These are phyloP conservation scores for Macrobrachium rosenbergii DNA, from an alignment of 1,140 invertebrate genomes.

Conservation along the genomic window DNA sequence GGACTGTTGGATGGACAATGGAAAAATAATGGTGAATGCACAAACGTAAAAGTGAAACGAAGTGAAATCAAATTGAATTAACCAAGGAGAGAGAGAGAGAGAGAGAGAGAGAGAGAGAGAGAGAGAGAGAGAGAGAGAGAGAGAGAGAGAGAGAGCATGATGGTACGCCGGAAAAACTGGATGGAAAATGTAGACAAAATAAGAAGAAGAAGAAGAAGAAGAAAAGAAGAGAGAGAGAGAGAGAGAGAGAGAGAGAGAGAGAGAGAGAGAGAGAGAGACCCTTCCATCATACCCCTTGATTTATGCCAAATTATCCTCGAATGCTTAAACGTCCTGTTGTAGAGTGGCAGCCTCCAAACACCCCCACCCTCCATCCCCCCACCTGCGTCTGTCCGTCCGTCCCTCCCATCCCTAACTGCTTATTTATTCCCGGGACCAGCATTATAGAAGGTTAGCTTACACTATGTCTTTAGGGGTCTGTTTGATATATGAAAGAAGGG, in stretches of 20 bases:
- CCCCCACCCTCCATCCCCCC: neutral
- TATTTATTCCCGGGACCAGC: neutral
- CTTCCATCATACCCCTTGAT: neutral
- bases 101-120: no score
- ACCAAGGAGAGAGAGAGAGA: no score
- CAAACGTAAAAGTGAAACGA: no score
- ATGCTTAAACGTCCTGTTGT: no score
- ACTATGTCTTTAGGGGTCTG: constrained; percentile 25
- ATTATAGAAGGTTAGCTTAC: constrained; percentile 23
- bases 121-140: neutral
- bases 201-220: neutral
- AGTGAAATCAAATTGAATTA: no score
- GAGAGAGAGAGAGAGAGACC: neutral
- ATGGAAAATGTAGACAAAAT: neutral
- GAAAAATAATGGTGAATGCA: no score
- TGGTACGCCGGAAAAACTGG: neutral
- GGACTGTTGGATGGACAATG: no score
- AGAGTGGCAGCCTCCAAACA: no score
- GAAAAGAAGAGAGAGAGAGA: neutral
- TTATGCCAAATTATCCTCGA: neutral
- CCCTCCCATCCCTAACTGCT: neutral
- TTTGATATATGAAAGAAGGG: constrained; percentile 24
- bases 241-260: neutral
- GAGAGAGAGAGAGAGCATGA: neutral
- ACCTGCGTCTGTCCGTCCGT: neutral